Conservation (phyloP, 2,797 vertebrate genomes). For the Yasuhikotakia modesta region DNA sequence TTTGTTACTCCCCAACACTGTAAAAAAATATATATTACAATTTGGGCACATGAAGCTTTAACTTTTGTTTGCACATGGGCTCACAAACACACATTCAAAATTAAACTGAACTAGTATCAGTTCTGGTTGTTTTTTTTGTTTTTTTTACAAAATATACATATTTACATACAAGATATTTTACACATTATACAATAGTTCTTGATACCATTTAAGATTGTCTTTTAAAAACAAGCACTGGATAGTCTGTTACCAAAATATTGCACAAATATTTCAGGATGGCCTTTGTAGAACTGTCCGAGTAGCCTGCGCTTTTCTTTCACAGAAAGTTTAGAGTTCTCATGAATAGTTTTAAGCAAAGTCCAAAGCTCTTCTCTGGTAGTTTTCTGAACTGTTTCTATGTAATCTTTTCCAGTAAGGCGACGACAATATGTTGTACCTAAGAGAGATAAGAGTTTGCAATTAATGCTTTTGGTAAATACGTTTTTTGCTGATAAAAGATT, state of each 20-base stretch:
- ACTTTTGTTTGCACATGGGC: conserved; percentile 20
- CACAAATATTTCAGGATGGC: conserved; percentile 89
- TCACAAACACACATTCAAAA: neutral
- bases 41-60: too few relatives aligned
- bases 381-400: conserved; percentile 77
- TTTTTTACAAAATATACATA: conserved; percentile 48
- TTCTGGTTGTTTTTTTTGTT: conserved; percentile 16
- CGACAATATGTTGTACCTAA: conserved; percentile 85
- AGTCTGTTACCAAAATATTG: conserved; percentile 91
- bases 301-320: conserved; percentile 87
- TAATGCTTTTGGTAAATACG: too few relatives aligned
- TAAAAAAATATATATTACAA: neutral
- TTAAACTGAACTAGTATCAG: neutral
- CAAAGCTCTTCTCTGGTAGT: conserved; percentile 88
- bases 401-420: conserved; percentile 77
- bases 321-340: conserved; percentile 86
- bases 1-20: neutral
- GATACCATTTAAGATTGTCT: conserved; percentile 30
- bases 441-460: too few relatives aligned
- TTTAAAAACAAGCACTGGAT: conserved; percentile 73
- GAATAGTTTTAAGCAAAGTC: conserved; percentile 83
- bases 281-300: conserved; percentile 90
- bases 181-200: conserved; percentile 40
- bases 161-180: conserved; percentile 53
- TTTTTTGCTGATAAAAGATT: too few relatives aligned